These are phyloP conservation scores for Lutraria rhynchaena DNA, from an alignment of 1,140 invertebrate species.

Conservation along the genomic window DNA sequence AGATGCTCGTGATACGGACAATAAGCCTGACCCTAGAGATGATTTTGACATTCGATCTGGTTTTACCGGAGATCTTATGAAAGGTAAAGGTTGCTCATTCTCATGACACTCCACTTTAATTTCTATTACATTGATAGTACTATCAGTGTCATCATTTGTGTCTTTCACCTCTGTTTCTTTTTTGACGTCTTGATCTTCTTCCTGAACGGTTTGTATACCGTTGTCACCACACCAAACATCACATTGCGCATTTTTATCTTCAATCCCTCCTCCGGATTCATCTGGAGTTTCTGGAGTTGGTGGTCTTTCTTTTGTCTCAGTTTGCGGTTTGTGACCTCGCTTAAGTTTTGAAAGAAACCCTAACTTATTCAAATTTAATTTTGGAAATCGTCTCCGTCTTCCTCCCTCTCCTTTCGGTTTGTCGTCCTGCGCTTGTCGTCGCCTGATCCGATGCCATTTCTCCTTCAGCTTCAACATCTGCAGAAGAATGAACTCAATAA, in stretches of 20 bases:
- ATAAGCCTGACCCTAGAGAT: neutral
- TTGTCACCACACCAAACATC: neutral
- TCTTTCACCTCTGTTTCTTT: neutral
- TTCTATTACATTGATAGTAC: neutral
- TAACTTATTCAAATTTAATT: neutral
- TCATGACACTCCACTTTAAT: slow-evolving; percentile 41
- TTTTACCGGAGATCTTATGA: neutral
- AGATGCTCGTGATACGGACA: neutral
- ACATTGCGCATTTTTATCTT: neutral
- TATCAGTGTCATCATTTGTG: neutral
- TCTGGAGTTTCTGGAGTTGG: neutral
- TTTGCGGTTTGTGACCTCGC: neutral
- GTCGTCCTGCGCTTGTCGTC: neutral
- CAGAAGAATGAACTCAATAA: no score
- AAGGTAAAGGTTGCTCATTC: neutral
- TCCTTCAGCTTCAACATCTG: neutral
- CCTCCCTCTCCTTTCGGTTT: no score
- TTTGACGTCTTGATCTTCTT: neutral
- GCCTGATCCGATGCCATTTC: neutral
- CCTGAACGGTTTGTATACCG: neutral
- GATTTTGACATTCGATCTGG: slow-evolving; percentile 11
- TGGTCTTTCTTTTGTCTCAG: neutral
- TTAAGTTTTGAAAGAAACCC: slow-evolving; percentile 15
- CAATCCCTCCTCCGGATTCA: neutral
- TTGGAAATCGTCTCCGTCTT: neutral